These are phyloP conservation scores for Rotaria magnacalcarata DNA, from an alignment of 2,888 invertebrate species.

Conservation along the genomic window DNA sequence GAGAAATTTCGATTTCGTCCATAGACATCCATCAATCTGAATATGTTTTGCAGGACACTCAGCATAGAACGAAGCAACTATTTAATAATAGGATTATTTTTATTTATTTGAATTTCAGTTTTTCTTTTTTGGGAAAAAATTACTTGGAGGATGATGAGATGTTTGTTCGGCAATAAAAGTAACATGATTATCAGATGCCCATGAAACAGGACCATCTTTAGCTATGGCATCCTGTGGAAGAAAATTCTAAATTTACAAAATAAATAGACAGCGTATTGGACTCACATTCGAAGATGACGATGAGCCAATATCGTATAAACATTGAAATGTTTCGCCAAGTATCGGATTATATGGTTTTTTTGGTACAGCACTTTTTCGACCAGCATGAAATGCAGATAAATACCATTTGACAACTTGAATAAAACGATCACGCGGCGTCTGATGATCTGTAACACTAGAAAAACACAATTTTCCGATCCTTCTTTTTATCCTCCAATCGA, in stretches of 20 bases:
- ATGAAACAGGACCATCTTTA: slow-evolving; percentile 78
- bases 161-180: slow-evolving; percentile 96
- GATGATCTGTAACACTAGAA: slow-evolving; percentile 78
- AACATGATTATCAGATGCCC: slow-evolving; percentile 79
- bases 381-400: slow-evolving; percentile 93
- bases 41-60: slow-evolving; percentile 86
- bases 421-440: slow-evolving; percentile 80
- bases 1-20: slow-evolving; percentile 98
- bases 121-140: slow-evolving; percentile 46
- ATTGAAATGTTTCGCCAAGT: slow-evolving; percentile 83
- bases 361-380: slow-evolving; percentile 88
- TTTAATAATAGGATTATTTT: too few relatives aligned
- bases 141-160: slow-evolving; percentile 95
- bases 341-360: slow-evolving; percentile 99
- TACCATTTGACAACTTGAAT: slow-evolving; percentile 68
- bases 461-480: slow-evolving; percentile 47
- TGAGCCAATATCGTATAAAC: slow-evolving; percentile 56
- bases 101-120: not conserved
- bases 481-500: not conserved
- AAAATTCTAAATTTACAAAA: too few relatives aligned
- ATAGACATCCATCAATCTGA: slow-evolving; percentile 87
- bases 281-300: not conserved
- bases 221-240: too few relatives aligned
- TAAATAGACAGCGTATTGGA: too few relatives aligned
- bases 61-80: slow-evolving; percentile 93